A percentile compares a stretch with the other conserved stretches of the same genome.
Conservation (phyloP, 2,888 invertebrate species). For the Meteorus cinctellus region DNA sequence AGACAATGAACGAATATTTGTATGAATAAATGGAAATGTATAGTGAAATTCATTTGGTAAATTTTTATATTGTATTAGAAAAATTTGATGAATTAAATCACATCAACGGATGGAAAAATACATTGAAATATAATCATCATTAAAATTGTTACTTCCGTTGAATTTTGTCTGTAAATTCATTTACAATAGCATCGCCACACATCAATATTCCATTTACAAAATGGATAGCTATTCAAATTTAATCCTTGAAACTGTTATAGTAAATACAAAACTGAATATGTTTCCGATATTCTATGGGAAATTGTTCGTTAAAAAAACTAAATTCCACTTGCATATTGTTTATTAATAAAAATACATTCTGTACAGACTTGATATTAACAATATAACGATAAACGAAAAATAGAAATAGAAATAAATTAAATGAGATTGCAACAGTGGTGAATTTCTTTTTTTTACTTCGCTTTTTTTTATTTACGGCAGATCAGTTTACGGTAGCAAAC, state of each 20-base stretch:
- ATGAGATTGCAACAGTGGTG: neutral
- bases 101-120: neutral
- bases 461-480: neutral
- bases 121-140: neutral
- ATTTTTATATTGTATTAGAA: neutral
- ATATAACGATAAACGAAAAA: neutral
- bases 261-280: too few species aligned
- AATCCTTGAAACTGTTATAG: too few species aligned
- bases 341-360: neutral
- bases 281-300: neutral
- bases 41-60: too few species aligned
- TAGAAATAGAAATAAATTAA: neutral
- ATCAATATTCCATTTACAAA: too few species aligned
- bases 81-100: neutral
- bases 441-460: neutral
- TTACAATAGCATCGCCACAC: too few species aligned
- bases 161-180: too few species aligned
- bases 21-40: too few species aligned
- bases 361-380: neutral
- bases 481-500: constrained; percentile 12
- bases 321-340: neutral
- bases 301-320: neutral
- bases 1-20: too few species aligned
- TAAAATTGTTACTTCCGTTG: too few species aligned
- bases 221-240: too few species aligned